Base-by-base conservation (phyloP, 2,888 invertebrate genomes). In the Malthinus seriepunctatus region DNA sequence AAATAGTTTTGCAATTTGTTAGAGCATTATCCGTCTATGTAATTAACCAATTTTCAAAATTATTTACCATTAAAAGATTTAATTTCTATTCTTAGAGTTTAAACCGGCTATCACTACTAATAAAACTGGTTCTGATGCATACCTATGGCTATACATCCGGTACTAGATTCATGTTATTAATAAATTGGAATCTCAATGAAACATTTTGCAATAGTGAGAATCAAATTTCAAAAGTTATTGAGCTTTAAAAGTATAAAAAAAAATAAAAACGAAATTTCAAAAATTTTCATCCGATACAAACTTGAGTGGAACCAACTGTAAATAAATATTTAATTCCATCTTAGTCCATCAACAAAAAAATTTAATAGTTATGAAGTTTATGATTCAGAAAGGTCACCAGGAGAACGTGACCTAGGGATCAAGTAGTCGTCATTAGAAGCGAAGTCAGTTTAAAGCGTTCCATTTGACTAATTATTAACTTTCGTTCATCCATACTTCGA, bases 351-450 rank as follows among this genome's bases (percentile, higher is more conserved):
- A 5, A 3, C 23, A 23, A 23, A 2, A 5, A 23, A 23, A 23
- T 23, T 23, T 23, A 23, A 23, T 23, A 5, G 23, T 23, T 23
- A 23, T 23, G 23, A 23, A 23, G 23, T 3, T 23, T 60, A 68
- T 73, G 70, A 73, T 68, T 73, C 71, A 73, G 68, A 64, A 60
- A 65, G 69, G 67, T 71, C 71, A 68, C 62, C 68, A 67, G 67
- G 63, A 67, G 69, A 69, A 64, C 67, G 67, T 67, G 74, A 75
- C 74, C 73, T 59, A 62, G 66, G 65, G 73, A 73, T 75, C 74
- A 75, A 75, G 72, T 75, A 71, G 71, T 66, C 64, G 66, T 73
- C 69, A 72, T 74, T 71, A 72, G 69, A 50, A 55, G 49, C 62
- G 60, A 54, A 56, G 54, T 56, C 49, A 55, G 51, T 53, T 37